phyloP scores from a whole-genome alignment of 2,888 invertebrate genomes.

The Psylliodes chrysocephalus region DNA sequence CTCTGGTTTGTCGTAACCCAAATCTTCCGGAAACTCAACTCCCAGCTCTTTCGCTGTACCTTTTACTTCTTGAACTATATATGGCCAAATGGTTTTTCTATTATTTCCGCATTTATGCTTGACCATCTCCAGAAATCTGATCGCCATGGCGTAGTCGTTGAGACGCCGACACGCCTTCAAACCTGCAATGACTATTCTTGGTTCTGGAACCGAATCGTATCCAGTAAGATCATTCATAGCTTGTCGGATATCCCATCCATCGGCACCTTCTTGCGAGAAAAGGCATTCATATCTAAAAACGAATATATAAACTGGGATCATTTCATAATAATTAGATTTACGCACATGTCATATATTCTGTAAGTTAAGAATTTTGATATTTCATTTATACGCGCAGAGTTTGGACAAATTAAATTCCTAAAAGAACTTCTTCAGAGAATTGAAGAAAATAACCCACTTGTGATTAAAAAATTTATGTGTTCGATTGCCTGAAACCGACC shows the following conservation, averaged over 20 bases:
- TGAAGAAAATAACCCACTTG: too few relatives aligned
- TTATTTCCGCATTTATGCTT: conserved; percentile 86
- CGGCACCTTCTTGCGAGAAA: conserved; percentile 87
- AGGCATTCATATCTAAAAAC: conserved; percentile 78
- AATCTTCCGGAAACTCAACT: conserved; percentile 90
- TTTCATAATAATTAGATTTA: too few relatives aligned
- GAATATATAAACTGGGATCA: too few relatives aligned
- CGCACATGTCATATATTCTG: too few relatives aligned
- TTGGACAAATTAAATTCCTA: too few relatives aligned
- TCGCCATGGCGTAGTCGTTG: conserved; percentile 74
- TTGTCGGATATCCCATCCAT: conserved; percentile 79
- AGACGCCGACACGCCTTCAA: conserved; percentile 72
- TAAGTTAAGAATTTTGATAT: too few relatives aligned
- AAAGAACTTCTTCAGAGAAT: too few relatives aligned
- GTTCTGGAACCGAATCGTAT: conserved; percentile 71
- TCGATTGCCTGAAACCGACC: too few relatives aligned
- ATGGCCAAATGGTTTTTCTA: conserved; percentile 84
- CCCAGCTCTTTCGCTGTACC: conserved; percentile 94
- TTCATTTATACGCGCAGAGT: too few relatives aligned
- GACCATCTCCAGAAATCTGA: conserved; percentile 87
- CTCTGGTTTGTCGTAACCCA: conserved; percentile 97
- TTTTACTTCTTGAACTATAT: conserved; percentile 87
- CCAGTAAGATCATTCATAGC: conserved; percentile 68
- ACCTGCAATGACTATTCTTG: conserved; percentile 69
- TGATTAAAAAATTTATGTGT: too few relatives aligned